Evolutionary conservation across 2,113 vertebrate species (phyloP), one percentile per base, ranked within the genome.

Genomic region (Eulacestoma nigropectus): DNA sequence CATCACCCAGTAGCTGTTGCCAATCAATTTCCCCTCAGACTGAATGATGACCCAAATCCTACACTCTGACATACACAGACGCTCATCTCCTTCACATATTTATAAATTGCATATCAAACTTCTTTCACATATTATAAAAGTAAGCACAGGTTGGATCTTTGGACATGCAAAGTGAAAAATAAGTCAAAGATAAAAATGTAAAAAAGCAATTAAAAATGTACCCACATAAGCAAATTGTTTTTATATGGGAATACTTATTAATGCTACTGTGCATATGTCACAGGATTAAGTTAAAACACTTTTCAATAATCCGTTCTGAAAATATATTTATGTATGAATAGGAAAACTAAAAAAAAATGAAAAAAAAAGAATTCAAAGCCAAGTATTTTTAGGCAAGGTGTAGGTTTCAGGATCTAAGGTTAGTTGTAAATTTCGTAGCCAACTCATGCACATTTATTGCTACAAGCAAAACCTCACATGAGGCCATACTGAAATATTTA

Each of bases 81-180:
- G 0, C 53, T 6, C 11, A 52, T 41, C 9, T 52, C 30, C 41
- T 35, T 59, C 55, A 81, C 8, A 23, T 2, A 79, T 14, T 13
- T 50, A 27, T 72, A 27, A 93, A 77, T 5, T 67, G 16, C 4
- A 12, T 22, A 5, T 26, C n/a, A 73, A 23, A 62, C 67, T 89
- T 53, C 32, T 49, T 22, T 59, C 13, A 74, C 6, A 13, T 39
- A 14, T 30, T 49, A 18, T 56, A 35, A 5, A 29, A 0, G 0
- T 26, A 75, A 55, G 4, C 7, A 39, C 10, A 46, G 7, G 6
- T 27, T 70, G 13, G 3, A 29, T 67, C 15, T 78, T 42, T 26
- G 5, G 5, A 57, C 53, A 49, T 21, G 8, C 2, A 59, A 81
- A 91, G 37, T 19, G 3, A 74, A 74, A 84, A 57, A 26, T 15